Evolutionary conservation across 1,140 invertebrate genomes (phyloP).

Genomic region (Drosophila ogumai): DNA sequence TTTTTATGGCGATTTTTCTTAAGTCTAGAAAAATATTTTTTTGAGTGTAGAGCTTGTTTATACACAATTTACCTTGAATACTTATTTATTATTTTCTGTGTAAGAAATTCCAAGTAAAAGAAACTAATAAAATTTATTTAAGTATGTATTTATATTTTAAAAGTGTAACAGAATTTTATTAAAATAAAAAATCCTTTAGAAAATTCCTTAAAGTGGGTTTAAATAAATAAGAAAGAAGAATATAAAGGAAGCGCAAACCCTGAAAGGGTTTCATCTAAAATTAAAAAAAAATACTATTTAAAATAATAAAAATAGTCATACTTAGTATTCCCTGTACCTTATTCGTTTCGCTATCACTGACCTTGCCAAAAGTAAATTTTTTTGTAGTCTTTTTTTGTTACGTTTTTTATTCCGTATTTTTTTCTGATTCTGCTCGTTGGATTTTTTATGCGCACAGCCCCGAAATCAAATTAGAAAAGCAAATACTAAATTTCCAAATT

Average conservation of each 20-base stretch:
- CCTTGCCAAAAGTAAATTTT: constrained; percentile 64
- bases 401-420: constrained; percentile 13
- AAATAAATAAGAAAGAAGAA: no score
- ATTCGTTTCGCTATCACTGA: constrained; percentile 64
- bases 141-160: neutral
- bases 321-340: constrained; percentile 7
- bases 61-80: neutral
- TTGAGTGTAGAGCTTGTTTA: neutral
- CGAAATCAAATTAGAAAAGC: constrained; percentile 75
- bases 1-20: no score
- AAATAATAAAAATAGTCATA: neutral
- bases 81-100: neutral
- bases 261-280: no score
- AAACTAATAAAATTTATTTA: no score
- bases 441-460: constrained; percentile 43
- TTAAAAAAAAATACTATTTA: neutral
- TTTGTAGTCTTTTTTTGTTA: constrained; percentile 7
- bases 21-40: no score
- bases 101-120: neutral
- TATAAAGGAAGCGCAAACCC: no score
- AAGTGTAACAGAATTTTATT: no score
- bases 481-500: constrained; percentile 72
- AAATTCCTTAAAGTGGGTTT: no score
- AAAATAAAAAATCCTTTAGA: no score
- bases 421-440: neutral